These are phyloP conservation scores for Odontamblyopus rebecca DNA, from an alignment of 2,797 vertebrate species.

Conservation along the genomic window DNA sequence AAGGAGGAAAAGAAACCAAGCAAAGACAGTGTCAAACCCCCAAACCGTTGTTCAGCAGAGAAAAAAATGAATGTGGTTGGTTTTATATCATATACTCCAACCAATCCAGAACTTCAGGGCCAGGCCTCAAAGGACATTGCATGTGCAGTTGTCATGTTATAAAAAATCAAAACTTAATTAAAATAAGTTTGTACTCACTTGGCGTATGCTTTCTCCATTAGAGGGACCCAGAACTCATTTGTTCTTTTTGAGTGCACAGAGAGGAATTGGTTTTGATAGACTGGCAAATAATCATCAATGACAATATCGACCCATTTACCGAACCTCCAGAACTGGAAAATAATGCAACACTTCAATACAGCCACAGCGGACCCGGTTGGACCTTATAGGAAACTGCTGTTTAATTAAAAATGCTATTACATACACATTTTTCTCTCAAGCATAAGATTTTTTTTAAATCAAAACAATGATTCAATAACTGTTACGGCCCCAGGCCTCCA, in stretches of 20 bases:
- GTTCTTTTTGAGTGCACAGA: constrained; percentile 70
- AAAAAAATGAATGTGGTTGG: too few species aligned
- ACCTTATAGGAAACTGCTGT: too few species aligned
- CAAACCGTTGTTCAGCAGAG: too few species aligned
- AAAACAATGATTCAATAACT: not conserved
- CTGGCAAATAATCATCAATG: constrained; percentile 74
- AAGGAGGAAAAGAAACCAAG: too few species aligned
- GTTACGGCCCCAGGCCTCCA: too few species aligned
- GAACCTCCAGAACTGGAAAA: constrained; percentile 74
- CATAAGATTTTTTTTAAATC: too few species aligned
- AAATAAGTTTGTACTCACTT: constrained; percentile 39
- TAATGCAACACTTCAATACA: not conserved
- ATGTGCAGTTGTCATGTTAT: not conserved
- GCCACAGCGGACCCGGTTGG: not conserved
- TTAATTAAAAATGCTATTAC: too few species aligned
- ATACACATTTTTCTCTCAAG: not conserved
- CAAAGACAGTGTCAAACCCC: too few species aligned
- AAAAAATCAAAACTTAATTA: not conserved
- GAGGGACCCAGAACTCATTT: constrained; percentile 62
- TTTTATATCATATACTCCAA: too few species aligned
- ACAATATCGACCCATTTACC: constrained; percentile 78
- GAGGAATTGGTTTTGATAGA: constrained; percentile 38
- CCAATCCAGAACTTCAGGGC: too few species aligned
- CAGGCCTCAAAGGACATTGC: too few species aligned
- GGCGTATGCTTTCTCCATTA: constrained; percentile 83